Conservation (phyloP, 37 sponge, comb jelly and placozoan species). For the Mnemiopsis leidyi region DNA sequence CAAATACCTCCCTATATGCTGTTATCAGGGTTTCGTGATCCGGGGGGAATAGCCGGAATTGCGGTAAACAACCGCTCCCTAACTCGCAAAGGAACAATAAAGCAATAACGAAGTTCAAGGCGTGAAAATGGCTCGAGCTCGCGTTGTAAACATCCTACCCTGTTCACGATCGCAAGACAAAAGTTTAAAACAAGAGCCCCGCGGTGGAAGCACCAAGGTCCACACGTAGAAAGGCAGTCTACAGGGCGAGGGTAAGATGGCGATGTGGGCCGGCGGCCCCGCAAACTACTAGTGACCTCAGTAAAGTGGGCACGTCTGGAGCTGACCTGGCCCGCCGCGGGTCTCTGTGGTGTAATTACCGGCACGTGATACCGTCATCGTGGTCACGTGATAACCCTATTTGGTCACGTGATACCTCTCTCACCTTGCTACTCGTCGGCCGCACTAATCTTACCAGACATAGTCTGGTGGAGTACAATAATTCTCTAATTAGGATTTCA, state of each 20-base stretch:
- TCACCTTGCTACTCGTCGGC: not conserved
- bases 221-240: not conserved
- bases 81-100: not conserved
- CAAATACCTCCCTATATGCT: no score
- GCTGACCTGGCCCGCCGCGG: not conserved
- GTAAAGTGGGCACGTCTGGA: not conserved
- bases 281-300: not conserved
- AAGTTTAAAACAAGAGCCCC: not conserved
- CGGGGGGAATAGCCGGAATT: no score
- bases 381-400: not conserved
- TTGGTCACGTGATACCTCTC: not conserved
- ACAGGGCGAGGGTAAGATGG: not conserved
- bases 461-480: not conserved
- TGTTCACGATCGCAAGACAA: not conserved
- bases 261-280: not conserved
- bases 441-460: not conserved
- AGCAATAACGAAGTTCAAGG: not conserved
- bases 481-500: not conserved
- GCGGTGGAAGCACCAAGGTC: not conserved
- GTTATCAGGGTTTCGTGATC: no score
- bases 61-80: not conserved
- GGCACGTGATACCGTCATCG: not conserved
- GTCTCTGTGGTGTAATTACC: not conserved
- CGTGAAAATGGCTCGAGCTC: not conserved
- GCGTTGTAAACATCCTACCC: not conserved